Evolutionary conservation across 2,888 invertebrate species (phyloP).

Genomic region (Melieria picta): DNA sequence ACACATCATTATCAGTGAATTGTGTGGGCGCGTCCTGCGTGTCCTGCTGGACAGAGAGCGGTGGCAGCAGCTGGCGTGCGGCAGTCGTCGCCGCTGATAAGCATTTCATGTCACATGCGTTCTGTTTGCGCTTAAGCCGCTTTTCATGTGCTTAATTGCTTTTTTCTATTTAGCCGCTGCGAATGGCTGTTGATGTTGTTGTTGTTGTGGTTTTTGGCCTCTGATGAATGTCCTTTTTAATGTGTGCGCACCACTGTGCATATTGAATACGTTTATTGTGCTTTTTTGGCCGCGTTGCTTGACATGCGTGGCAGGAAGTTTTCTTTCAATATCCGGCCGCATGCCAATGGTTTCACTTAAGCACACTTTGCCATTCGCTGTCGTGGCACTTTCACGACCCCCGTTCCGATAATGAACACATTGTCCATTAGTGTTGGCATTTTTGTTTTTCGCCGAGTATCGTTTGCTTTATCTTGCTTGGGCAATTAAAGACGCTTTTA

Average conservation of each 20-base stretch:
- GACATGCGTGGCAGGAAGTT: slow-evolving; percentile 53
- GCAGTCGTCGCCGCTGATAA: slow-evolving; percentile 50
- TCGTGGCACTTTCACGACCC: slow-evolving; percentile 45
- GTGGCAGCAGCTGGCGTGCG: background rate
- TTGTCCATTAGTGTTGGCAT: slow-evolving; percentile 52
- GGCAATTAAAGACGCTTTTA: slow-evolving; percentile 53
- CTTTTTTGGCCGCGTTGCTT: slow-evolving; percentile 49
- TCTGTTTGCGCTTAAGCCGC: slow-evolving; percentile 60
- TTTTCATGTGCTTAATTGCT: slow-evolving; percentile 66
- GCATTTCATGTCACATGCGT: slow-evolving; percentile 63
- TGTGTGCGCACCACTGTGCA: slow-evolving; percentile 33
- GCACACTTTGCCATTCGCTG: slow-evolving; percentile 21
- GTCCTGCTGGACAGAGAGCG: background rate
- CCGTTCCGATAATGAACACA: slow-evolving; percentile 45
- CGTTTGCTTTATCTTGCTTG: slow-evolving; percentile 38
- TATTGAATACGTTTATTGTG: slow-evolving; percentile 19
- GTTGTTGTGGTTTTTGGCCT: slow-evolving; percentile 37
- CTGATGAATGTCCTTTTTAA: slow-evolving; percentile 43
- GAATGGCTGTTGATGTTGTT: slow-evolving; percentile 38
- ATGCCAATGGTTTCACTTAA: slow-evolving; percentile 1
- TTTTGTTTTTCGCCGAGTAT: too few species aligned
- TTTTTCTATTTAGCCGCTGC: slow-evolving; percentile 48
- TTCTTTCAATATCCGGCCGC: slow-evolving; percentile 57
- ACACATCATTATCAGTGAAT: slow-evolving; percentile 38
- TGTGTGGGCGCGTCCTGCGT: slow-evolving; percentile 23